Base-by-base conservation (phyloP, 2,113 vertebrate species). In the Sminthopsis crassicaudata region DNA sequence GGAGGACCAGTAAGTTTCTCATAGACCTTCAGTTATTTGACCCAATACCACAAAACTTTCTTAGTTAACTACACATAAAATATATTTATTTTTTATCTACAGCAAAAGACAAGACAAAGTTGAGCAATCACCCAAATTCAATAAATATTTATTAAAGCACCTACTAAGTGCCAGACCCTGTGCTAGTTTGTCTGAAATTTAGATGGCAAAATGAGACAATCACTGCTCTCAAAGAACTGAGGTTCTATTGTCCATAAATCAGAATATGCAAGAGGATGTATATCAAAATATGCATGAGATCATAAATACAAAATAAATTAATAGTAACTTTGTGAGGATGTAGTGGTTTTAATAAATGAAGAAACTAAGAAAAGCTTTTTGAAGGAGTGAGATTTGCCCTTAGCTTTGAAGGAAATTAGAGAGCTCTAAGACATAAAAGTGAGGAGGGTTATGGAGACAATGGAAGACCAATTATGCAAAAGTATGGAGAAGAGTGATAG, bases 141-240 rank as follows among this genome's bases (percentile, higher is more conserved):
- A 76, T n/a, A 76, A 95, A 93, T 95, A 51, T 11, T 90, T 92
- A 57, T 76, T n/a, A n/a, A 76, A 76, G n/a, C n/a, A 9, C 19
- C 60, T 67, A 67, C 12, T 76, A 76, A 76, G 36, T 76, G 5
- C 60, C 60, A 76, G 36, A 14, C 11, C 30, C 19, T 42, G 19
- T 42, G 16, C 67, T 23, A 76, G 67, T 76, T 76, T 42, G 16
- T 42, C 42, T 19, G 67, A 76, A 16, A 76, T 76, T 2, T 36
- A 42, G n/a, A 76, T 84, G 36, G 14, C 36, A 76, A 76, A 76
- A n/a, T 76, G 27, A 76, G 60, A 76, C 60, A n/a, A n/a, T 84
- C 16, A 0, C 1, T 42, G 16, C n/a, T 84, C n/a, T 84, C 36
- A 84, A 84, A 11, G n/a, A 22, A 84, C 19, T 42, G 16, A 84